These are phyloP conservation scores for Bombus waltoni DNA, from an alignment of 1,140 invertebrate species.

Conservation along the genomic window DNA sequence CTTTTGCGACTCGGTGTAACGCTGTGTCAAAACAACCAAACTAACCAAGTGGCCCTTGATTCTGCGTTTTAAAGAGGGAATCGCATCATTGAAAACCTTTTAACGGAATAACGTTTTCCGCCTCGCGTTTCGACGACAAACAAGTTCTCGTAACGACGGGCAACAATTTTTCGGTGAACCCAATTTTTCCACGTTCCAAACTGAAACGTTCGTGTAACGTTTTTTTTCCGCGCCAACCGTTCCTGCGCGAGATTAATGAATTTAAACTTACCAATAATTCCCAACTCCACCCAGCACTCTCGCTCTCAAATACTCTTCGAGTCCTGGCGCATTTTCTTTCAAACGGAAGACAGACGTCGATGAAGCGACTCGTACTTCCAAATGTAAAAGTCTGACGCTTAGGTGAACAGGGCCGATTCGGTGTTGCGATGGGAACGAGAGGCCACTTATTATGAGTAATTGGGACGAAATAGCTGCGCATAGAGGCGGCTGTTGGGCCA, in stretches of 20 bases:
- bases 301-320: too few species aligned
- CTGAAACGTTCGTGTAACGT: too few species aligned
- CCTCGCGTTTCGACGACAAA: neutral
- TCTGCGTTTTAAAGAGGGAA: conserved; percentile 2
- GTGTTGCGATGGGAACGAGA: neutral
- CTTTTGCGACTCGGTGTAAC: neutral
- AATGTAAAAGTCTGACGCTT: too few species aligned
- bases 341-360: too few species aligned
- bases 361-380: too few species aligned
- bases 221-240: neutral
- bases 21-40: conserved; percentile 5
- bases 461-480: neutral
- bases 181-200: too few species aligned
- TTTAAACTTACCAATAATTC: neutral
- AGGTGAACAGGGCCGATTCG: too few species aligned
- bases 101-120: neutral
- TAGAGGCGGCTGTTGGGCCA: too few species aligned
- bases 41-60: neutral
- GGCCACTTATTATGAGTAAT: neutral
- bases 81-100: neutral
- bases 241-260: neutral
- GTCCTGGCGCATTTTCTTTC: too few species aligned
- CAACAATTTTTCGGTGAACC: neutral
- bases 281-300: too few species aligned
- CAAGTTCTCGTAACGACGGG: neutral